A percentile compares a stretch with the other conserved stretches of the same genome.
Evolutionary conservation across 2,888 invertebrate species (phyloP).

Genomic region (Ischnura elegans): DNA sequence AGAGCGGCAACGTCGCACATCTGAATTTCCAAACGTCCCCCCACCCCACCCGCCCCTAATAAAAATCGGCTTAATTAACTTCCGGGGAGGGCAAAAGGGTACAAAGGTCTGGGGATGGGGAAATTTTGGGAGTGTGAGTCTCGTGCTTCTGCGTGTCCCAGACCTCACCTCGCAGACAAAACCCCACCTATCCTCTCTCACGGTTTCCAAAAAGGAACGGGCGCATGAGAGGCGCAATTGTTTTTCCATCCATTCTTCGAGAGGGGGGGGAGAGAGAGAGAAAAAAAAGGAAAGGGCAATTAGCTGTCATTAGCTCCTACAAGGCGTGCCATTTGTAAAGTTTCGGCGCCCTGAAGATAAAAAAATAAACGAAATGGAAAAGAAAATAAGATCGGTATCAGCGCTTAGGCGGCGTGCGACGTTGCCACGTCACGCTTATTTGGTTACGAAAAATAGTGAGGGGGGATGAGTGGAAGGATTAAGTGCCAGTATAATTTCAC

Average conservation of each 20-base stretch:
- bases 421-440: slow-evolving; percentile 51
- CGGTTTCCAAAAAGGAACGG: slow-evolving; percentile 47
- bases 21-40: slow-evolving; percentile 46
- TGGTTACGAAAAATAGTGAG: slow-evolving; percentile 31
- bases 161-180: not conserved
- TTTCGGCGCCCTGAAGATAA: slow-evolving; percentile 22
- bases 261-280: not conserved
- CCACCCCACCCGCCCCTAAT: not conserved
- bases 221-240: slow-evolving; percentile 53
- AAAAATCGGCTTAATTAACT: slow-evolving; percentile 54
- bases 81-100: not conserved
- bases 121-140: not conserved
- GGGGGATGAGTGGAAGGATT: not conserved
- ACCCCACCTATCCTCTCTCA: slow-evolving; percentile 39
- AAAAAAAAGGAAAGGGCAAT: not conserved
- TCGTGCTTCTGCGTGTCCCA: not conserved
- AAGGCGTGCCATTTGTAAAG: slow-evolving; percentile 64
- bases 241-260: slow-evolving; percentile 50
- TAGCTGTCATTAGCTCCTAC: slow-evolving; percentile 68
- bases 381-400: slow-evolving; percentile 60
- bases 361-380: no score
- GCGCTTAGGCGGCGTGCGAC: slow-evolving; percentile 10
- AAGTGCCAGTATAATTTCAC: slow-evolving; percentile 65
- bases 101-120: not conserved
- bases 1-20: slow-evolving; percentile 38